Percentiles rank a stretch among this genome's conserved stretches.
These are phyloP conservation scores for Synergus umbraculus DNA, from an alignment of 2,888 invertebrate species.

Conservation along the genomic window DNA sequence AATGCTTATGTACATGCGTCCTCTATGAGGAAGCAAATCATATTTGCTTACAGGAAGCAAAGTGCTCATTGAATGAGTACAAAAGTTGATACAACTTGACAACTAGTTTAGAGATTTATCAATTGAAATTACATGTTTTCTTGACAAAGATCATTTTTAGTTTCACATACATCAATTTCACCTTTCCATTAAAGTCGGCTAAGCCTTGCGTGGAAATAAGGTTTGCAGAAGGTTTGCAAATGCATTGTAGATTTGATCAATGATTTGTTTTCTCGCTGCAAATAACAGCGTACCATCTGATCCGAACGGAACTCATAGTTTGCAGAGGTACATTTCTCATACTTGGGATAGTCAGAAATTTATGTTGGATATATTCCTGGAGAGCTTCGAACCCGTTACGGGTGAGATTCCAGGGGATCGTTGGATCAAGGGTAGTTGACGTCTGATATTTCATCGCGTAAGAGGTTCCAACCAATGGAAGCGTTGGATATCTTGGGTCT, in stretches of 20 bases:
- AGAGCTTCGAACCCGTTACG: background rate
- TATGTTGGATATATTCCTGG: slow-evolving; percentile 19
- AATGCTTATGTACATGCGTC: no score
- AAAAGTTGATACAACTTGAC: no score
- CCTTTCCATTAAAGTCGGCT: no score
- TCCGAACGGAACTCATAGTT: slow-evolving; percentile 14
- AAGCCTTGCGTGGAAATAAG: background rate
- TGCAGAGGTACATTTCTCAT: slow-evolving; percentile 8
- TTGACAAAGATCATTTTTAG: no score
- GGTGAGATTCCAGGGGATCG: slow-evolving; percentile 34
- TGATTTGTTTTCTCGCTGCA: slow-evolving; percentile 30
- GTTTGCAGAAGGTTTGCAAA: background rate
- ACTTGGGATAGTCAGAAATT: slow-evolving; percentile 36
- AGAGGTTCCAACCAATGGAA: slow-evolving; percentile 14
- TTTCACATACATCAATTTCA: no score
- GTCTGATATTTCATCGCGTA: slow-evolving; percentile 33
- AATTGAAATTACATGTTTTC: no score
- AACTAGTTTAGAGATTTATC: no score
- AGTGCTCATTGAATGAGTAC: no score
- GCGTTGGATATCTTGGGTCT: background rate
- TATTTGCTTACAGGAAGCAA: no score
- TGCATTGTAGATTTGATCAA: slow-evolving; percentile 26
- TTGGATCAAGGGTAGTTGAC: slow-evolving; percentile 22
- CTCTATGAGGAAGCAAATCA: no score
- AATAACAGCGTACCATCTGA: slow-evolving; percentile 8